Percentiles rank a stretch among this genome's conserved stretches.
Evolutionary conservation across 2,113 vertebrate genomes (phyloP).

Genomic region (Chauna torquata): DNA sequence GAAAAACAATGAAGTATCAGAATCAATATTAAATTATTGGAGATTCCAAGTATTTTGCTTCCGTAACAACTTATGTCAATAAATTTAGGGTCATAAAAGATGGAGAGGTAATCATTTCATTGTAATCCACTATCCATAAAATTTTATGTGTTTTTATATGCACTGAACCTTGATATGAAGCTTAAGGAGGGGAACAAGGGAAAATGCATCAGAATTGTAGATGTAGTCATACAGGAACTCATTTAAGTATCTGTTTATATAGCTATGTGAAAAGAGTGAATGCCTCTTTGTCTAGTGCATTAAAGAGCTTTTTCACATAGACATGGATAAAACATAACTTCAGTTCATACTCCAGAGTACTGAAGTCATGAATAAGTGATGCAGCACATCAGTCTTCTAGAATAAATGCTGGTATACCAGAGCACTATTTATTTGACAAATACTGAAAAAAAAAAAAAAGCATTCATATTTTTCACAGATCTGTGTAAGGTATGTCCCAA

Average conservation of each 20-base stretch:
- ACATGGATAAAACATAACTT: background rate
- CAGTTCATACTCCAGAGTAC: background rate
- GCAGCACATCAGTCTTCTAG: background rate
- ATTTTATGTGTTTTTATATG: background rate
- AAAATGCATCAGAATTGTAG: background rate
- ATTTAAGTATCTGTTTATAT: background rate
- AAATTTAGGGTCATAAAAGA: background rate
- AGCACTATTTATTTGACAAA: background rate
- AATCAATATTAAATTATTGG: background rate
- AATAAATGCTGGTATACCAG: background rate
- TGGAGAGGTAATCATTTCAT: background rate
- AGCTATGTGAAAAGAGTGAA: background rate
- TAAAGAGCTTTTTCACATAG: background rate
- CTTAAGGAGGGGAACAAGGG: background rate
- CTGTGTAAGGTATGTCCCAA: background rate
- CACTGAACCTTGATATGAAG: background rate
- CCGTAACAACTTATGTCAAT: background rate
- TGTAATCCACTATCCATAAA: background rate
- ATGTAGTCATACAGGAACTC: background rate
- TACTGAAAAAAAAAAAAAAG: background rate
- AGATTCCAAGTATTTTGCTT: background rate
- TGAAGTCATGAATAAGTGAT: background rate
- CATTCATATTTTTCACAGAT: background rate
- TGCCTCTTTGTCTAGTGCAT: background rate
- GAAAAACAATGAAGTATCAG: background rate